These are phyloP conservation scores for Parnassius orleans DNA, from an alignment of 2,888 invertebrate species.

Conservation along the genomic window DNA sequence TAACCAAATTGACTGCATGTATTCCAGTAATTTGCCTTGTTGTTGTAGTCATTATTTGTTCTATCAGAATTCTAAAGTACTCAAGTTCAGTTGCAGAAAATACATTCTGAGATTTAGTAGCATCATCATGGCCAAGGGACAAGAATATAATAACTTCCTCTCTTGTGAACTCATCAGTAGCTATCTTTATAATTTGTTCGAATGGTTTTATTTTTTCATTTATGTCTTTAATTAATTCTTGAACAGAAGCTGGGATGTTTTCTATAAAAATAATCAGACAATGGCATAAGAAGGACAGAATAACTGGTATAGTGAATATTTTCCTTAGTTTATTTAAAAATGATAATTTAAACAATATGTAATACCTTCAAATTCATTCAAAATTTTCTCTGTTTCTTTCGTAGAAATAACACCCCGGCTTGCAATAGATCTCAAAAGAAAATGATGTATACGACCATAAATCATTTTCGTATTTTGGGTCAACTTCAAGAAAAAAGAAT, in stretches of 20 bases:
- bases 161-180: constrained; percentile 59
- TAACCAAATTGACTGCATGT: constrained; percentile 63
- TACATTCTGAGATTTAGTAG: constrained; percentile 63
- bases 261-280: constrained; percentile 38
- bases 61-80: constrained; percentile 62
- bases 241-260: constrained; percentile 38
- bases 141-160: constrained; percentile 64
- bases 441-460: constrained; percentile 56
- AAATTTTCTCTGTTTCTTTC: constrained; percentile 44
- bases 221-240: constrained; percentile 55
- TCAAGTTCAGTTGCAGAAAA: constrained; percentile 63
- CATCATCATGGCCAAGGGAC: constrained; percentile 60
- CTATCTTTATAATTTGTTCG: constrained; percentile 62
- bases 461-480: constrained; percentile 40
- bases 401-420: constrained; percentile 61
- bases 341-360: constrained; percentile 7
- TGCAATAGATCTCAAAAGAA: constrained; percentile 58
- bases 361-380: constrained; percentile 34
- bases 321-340: no score
- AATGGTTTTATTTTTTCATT: constrained; percentile 59
- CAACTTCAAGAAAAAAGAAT: no score
- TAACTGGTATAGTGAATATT: no score
- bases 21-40: constrained; percentile 61
- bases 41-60: constrained; percentile 65
- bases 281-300: no score